Evolutionary conservation across 1,140 invertebrate species (phyloP).

Genomic region (Megalopta genalis): DNA sequence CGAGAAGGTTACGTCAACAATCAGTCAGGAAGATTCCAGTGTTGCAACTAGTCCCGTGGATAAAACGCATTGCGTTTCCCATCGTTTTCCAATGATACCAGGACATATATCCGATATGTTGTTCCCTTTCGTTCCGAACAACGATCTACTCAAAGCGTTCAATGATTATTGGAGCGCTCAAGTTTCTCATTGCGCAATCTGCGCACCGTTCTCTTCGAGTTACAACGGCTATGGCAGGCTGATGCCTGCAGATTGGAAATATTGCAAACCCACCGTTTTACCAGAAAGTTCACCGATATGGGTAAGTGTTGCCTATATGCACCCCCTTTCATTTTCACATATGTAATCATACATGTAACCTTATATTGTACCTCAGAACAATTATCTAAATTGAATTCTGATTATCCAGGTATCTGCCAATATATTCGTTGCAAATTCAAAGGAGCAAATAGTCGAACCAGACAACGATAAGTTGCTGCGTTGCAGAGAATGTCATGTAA

Average conservation of each 20-base stretch:
- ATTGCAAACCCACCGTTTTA: slow-evolving; percentile 71
- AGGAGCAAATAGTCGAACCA: slow-evolving; percentile 71
- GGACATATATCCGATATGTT: slow-evolving; percentile 74
- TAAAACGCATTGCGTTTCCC: slow-evolving; percentile 3
- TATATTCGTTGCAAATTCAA: slow-evolving; percentile 76
- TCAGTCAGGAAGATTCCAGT: slow-evolving; percentile 4
- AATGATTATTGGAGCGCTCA: slow-evolving; percentile 78
- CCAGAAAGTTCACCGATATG: slow-evolving; percentile 77
- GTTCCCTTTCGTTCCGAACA: slow-evolving; percentile 68
- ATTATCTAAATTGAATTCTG: neutral
- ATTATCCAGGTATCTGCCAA: slow-evolving; percentile 70
- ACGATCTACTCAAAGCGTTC: slow-evolving; percentile 69
- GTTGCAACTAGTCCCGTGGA: neutral
- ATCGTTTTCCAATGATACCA: slow-evolving; percentile 60
- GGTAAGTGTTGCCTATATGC: slow-evolving; percentile 57
- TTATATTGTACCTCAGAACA: neutral
- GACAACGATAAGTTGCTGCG: slow-evolving; percentile 76
- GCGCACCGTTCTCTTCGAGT: slow-evolving; percentile 69
- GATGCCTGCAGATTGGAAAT: slow-evolving; percentile 77
- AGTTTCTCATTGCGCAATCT: slow-evolving; percentile 76
- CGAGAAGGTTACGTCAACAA: neutral
- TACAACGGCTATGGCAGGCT: slow-evolving; percentile 64
- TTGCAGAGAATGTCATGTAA: slow-evolving; percentile 78
- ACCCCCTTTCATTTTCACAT: no score
- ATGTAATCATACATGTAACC: no score